Evolutionary conservation across 2,113 vertebrate species (phyloP).

Genomic region (Sinocyclocheilus anshuiensis): DNA sequence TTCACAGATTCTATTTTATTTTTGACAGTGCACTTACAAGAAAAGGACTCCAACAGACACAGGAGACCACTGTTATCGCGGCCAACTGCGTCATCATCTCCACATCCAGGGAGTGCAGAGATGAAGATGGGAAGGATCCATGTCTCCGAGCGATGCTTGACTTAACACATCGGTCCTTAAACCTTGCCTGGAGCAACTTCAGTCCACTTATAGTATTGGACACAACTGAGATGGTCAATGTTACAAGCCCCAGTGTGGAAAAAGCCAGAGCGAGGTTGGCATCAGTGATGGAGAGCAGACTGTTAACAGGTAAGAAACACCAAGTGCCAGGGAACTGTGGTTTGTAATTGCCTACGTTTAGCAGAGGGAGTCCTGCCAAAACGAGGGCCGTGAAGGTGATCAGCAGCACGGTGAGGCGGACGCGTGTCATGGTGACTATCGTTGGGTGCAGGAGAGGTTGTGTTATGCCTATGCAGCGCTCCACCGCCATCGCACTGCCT

Average conservation of each 20-base stretch:
- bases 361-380: conserved; percentile 77
- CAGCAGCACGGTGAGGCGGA: conserved; percentile 63
- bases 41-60: conserved; percentile 84
- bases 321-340: conserved; percentile 79
- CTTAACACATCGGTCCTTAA: conserved; percentile 47
- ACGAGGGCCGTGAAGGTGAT: conserved; percentile 69
- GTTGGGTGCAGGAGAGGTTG: conserved; percentile 77
- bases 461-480: conserved; percentile 82
- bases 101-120: conserved; percentile 74
- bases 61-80: conserved; percentile 82
- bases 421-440: conserved; percentile 71
- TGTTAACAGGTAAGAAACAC: conserved; percentile 80
- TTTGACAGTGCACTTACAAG: conserved; percentile 74
- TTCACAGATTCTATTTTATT: not conserved
- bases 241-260: conserved; percentile 77
- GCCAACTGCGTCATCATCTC: conserved; percentile 85
- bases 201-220: conserved; percentile 81
- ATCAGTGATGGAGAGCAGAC: conserved; percentile 61
- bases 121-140: conserved; percentile 47
- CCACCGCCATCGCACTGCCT: conserved; percentile 82
- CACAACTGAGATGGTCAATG: conserved; percentile 74
- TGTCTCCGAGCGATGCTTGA: conserved; percentile 13
- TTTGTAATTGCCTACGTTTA: conserved; percentile 74
- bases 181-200: conserved; percentile 75
- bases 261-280: conserved; percentile 75